A percentile compares a stretch with the other conserved stretches of the same genome.
Conservation (phyloP, 1,140 invertebrate species). For the Oppia nitens region DNA sequence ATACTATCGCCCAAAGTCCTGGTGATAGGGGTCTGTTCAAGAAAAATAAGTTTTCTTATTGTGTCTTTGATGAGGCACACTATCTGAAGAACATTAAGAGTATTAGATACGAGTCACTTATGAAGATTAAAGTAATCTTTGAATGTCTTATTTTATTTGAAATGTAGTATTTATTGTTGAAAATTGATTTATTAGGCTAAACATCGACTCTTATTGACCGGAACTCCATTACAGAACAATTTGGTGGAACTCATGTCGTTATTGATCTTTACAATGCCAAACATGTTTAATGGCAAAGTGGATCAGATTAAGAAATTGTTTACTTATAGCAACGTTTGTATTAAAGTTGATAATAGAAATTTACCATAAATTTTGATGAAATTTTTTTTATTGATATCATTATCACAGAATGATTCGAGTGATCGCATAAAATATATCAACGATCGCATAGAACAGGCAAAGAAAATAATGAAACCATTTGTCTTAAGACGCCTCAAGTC, state of each 20-base stretch:
- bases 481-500: conserved; percentile 70
- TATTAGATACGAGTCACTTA: conserved; percentile 64
- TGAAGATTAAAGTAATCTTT: conserved; percentile 48
- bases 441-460: conserved; percentile 75
- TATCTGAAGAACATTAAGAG: conserved; percentile 96
- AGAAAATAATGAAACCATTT: conserved; percentile 89
- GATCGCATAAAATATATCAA: conserved; percentile 49
- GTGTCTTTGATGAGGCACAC: conserved; percentile 91
- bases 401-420: conserved; percentile 26
- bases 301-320: conserved; percentile 75
- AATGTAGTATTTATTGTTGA: too few relatives aligned
- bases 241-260: conserved; percentile 86
- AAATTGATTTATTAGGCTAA: conserved; percentile 45
- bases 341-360: too few relatives aligned
- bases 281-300: conserved; percentile 73
- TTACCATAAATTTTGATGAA: background rate
- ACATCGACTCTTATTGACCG: conserved; percentile 65
- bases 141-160: background rate
- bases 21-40: conserved; percentile 83
- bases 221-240: conserved; percentile 90
- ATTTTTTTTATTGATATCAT: conserved; percentile 2
- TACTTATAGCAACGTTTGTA: conserved; percentile 23
- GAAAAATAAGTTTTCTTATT: conserved; percentile 69
- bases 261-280: conserved; percentile 86
- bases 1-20: conserved; percentile 36